Conservation (phyloP, 1,140 invertebrate genomes). For the Drosophila oshimai region DNA sequence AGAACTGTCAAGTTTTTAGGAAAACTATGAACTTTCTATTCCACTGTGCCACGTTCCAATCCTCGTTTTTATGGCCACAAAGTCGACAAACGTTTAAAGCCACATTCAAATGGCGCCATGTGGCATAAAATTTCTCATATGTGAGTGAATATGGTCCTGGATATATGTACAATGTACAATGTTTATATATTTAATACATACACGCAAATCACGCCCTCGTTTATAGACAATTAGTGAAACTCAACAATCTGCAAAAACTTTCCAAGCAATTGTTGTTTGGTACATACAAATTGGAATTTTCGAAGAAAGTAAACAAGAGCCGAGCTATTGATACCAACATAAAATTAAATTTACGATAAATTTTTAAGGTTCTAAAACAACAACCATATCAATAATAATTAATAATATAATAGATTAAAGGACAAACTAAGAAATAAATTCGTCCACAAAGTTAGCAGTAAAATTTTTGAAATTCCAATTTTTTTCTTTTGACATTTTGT, state of each 20-base stretch:
- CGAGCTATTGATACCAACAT: constrained; percentile 10
- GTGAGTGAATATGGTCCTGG: not conserved
- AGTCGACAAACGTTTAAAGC: constrained; percentile 48
- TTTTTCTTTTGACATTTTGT: no score
- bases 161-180: no score
- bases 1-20: no score
- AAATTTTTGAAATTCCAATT: no score
- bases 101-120: constrained; percentile 44
- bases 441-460: no score
- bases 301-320: not conserved
- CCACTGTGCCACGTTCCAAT: not conserved
- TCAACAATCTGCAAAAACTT: constrained; percentile 49
- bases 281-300: not conserved
- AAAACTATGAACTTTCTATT: no score
- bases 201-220: constrained; percentile 1
- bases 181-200: not conserved
- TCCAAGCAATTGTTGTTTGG: constrained; percentile 5
- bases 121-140: constrained; percentile 24
- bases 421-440: no score
- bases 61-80: constrained; percentile 26
- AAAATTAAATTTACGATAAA: constrained; percentile 46
- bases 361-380: no score
- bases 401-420: constrained; percentile 59
- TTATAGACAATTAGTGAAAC: constrained; percentile 48
- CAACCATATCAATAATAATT: constrained; percentile 15